Percentiles rank a stretch among this genome's conserved stretches.
These are phyloP conservation scores for Hydropsyche betteni DNA, from an alignment of 2,888 invertebrate species.

Conservation along the genomic window DNA sequence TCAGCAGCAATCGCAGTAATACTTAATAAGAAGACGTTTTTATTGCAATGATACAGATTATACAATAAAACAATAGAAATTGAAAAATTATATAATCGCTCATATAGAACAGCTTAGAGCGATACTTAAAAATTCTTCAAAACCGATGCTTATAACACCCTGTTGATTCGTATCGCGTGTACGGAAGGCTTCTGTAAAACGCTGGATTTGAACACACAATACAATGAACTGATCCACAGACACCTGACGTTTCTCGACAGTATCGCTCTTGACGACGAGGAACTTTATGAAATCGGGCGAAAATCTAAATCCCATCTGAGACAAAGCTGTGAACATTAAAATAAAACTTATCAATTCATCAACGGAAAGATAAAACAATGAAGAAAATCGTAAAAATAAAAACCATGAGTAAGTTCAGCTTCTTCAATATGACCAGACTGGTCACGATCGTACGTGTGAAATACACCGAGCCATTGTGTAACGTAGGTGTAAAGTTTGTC, in stretches of 20 bases:
- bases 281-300: conserved; percentile 80
- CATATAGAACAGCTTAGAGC: conserved; percentile 78
- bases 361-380: background rate
- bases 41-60: too few relatives aligned
- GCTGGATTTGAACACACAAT: conserved; percentile 86
- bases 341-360: background rate
- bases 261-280: conserved; percentile 75
- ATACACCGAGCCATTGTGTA: conserved; percentile 87
- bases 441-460: conserved; percentile 86
- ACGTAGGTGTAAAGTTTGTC: conserved; percentile 87
- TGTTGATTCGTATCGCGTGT: conserved; percentile 80
- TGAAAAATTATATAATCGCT: conserved; percentile 34
- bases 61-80: too few relatives aligned
- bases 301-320: conserved; percentile 90
- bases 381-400: conserved; percentile 19
- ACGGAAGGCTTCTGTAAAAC: conserved; percentile 88
- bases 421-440: conserved; percentile 87
- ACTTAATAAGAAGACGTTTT: too few relatives aligned
- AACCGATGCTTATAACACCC: conserved; percentile 84
- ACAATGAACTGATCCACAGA: conserved; percentile 91
- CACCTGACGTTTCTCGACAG: conserved; percentile 68
- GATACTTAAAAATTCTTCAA: conserved; percentile 90
- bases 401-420: conserved; percentile 78
- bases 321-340: conserved; percentile 68
- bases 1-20: too few relatives aligned